Conservation (phyloP, 2,113 vertebrate species). For the Hippoglossus stenolepis region DNA sequence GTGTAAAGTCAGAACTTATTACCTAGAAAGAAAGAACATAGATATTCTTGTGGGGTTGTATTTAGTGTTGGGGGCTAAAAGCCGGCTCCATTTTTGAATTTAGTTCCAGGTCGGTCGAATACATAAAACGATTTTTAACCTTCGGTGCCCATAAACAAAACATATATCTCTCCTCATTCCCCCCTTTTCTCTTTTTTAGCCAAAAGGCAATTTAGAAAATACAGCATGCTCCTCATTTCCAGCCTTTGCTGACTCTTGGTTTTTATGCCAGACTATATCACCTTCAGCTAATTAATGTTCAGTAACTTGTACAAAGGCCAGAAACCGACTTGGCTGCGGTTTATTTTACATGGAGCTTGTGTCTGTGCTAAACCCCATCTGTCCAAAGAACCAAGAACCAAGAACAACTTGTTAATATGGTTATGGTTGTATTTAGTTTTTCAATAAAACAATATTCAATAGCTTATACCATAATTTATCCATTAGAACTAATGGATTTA, state of each 20-base stretch:
- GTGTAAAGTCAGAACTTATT: not conserved
- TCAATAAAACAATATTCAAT: too few species aligned
- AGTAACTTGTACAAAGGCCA: not conserved
- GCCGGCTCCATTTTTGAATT: not conserved
- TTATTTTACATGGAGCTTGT: not conserved
- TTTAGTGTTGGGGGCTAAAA: not conserved
- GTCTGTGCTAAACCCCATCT: not conserved
- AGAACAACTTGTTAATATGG: too few species aligned
- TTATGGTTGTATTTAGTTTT: too few species aligned
- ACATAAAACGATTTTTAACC: not conserved
- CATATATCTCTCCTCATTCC: not conserved
- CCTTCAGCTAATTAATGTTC: not conserved
- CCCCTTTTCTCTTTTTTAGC: too few species aligned
- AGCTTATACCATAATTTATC: too few species aligned
- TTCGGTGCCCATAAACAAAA: not conserved
- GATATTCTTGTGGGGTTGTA: too few species aligned
- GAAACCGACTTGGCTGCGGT: not conserved
- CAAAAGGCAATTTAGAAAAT: not conserved
- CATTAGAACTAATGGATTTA: too few species aligned
- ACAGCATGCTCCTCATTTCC: not conserved
- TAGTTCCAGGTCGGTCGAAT: not conserved
- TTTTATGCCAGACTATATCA: not conserved
- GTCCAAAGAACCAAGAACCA: not conserved
- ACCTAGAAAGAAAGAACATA: not conserved
- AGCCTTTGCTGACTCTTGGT: not conserved